phyloP scores from a whole-genome alignment of 2,888 invertebrate genomes.

The Phengaris alcon region DNA sequence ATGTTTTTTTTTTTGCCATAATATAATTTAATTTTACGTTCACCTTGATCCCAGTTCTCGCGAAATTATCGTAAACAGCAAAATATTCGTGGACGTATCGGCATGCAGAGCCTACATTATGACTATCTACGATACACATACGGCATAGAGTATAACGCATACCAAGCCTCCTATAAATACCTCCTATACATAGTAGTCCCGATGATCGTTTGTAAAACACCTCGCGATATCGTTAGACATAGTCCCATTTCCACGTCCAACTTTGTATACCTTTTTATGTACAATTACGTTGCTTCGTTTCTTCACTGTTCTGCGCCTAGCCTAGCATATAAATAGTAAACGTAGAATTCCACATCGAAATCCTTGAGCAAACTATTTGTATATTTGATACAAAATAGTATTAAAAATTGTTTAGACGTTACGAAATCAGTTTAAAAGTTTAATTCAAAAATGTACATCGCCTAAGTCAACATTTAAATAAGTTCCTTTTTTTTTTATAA shows the following conservation, averaged over 20 bases:
- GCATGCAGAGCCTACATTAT: constrained; percentile 25
- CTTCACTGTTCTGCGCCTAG: constrained; percentile 66
- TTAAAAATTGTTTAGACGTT: not conserved
- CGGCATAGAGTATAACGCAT: constrained; percentile 11
- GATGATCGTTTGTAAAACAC: constrained; percentile 16
- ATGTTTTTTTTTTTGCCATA: not conserved
- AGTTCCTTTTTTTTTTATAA: constrained; percentile 27
- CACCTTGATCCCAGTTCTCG: constrained; percentile 28
- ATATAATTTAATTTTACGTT: constrained; percentile 15
- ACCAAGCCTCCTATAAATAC: constrained; percentile 13
- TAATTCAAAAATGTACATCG: constrained; percentile 16
- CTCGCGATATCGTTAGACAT: not conserved
- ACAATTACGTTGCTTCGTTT: constrained; percentile 66
- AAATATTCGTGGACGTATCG: constrained; percentile 27
- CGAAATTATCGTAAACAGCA: constrained; percentile 24
- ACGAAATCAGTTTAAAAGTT: constrained; percentile 15
- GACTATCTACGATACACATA: constrained; percentile 17
- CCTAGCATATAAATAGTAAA: constrained; percentile 43
- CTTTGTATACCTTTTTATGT: constrained; percentile 15
- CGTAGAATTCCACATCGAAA: constrained; percentile 11
- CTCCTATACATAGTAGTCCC: constrained; percentile 11
- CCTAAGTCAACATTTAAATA: constrained; percentile 24
- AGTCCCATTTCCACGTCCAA: not conserved
- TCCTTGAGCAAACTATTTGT: constrained; percentile 27
- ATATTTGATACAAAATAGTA: constrained; percentile 19